phyloP scores from a whole-genome alignment of 2,113 vertebrate species.

The Perognathus longimembris region DNA sequence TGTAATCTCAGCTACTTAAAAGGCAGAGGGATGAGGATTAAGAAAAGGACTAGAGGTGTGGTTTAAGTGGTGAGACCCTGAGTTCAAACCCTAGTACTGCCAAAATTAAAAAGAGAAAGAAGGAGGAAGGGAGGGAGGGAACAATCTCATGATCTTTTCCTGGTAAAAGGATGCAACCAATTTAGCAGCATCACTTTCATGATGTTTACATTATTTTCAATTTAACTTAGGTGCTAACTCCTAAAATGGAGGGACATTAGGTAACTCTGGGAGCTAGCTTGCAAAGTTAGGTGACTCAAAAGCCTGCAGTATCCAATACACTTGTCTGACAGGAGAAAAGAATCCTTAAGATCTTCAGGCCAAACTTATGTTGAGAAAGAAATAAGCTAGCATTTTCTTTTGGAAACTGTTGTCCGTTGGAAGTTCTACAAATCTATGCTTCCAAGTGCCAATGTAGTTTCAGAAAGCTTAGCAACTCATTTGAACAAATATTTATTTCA shows the following conservation, averaged over 20 bases:
- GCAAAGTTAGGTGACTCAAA: background rate
- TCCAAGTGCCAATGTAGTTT: background rate
- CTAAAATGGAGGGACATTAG: background rate
- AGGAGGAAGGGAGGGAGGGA: no score
- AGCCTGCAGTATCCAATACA: background rate
- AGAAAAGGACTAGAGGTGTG: no score
- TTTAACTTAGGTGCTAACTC: background rate
- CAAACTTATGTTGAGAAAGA: conserved; percentile 8
- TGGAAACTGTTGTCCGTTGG: background rate
- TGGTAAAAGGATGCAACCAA: background rate
- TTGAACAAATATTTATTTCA: conserved; percentile 21
- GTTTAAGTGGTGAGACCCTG: no score
- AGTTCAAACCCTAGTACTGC: no score
- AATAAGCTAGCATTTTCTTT: background rate
- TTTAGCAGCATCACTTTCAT: conserved; percentile 4
- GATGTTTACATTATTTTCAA: background rate
- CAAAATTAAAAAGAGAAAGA: no score
- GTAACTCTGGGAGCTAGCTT: background rate
- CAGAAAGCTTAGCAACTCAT: background rate
- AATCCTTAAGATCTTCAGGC: background rate
- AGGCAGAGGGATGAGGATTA: no score
- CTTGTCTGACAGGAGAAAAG: background rate
- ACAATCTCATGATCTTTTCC: background rate
- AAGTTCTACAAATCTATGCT: background rate
- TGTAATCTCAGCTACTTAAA: no score